phyloP scores from a whole-genome alignment of 1,140 invertebrate species.

The Panagrolaimus sp. region DNA sequence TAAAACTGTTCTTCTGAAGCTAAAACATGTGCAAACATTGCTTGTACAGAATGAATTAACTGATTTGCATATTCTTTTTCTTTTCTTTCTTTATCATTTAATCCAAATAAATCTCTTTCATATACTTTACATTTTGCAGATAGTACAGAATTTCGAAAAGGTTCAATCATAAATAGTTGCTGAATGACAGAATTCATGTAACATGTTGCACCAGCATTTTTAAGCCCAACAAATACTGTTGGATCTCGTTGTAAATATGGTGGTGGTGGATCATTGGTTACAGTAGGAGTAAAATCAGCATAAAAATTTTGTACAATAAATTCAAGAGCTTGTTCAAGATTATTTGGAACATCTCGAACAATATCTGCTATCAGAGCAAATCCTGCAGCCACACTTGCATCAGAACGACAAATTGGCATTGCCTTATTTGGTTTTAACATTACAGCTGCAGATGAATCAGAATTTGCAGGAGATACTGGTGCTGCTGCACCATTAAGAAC shows the following conservation, averaged over 20 bases:
- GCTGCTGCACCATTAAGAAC: background rate
- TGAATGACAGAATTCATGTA: conserved; percentile 99
- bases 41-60: conserved; percentile 91
- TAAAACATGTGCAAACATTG: conserved; percentile 91
- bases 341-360: background rate
- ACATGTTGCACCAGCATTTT: conserved; percentile 96
- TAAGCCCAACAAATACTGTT: conserved; percentile 88
- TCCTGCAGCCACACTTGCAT: background rate
- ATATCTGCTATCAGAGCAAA: background rate
- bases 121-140: background rate
- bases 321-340: conserved; percentile 4
- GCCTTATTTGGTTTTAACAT: background rate
- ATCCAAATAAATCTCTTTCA: conserved; percentile 10
- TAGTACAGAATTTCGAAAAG: conserved; percentile 13
- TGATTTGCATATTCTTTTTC: conserved; percentile 6
- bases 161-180: conserved; percentile 63
- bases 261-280: conserved; percentile 76
- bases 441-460: background rate
- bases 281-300: conserved; percentile 1
- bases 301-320: background rate
- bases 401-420: conserved; percentile 10
- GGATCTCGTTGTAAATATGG: conserved; percentile 80
- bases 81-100: conserved; percentile 15
- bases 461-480: background rate
- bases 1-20: conserved; percentile 94